Conservation (phyloP, 2,797 vertebrate genomes). For the Sebastes minor region DNA sequence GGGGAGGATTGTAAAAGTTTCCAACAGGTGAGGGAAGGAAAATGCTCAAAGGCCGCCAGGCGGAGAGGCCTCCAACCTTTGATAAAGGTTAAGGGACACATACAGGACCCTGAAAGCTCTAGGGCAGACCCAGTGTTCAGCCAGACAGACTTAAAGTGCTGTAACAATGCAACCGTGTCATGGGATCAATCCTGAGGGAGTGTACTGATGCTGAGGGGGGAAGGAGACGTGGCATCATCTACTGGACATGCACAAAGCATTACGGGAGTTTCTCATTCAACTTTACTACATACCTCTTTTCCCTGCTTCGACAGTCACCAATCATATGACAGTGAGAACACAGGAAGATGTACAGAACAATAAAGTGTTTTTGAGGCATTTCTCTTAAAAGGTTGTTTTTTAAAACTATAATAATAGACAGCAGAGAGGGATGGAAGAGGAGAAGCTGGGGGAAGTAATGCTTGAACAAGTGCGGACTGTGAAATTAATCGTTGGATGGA, state of each 20-base stretch:
- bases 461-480: conserved; percentile 72
- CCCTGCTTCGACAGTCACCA: conserved; percentile 97
- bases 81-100: conserved; percentile 49
- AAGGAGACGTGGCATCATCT: conserved; percentile 68
- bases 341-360: conserved; percentile 88
- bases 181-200: conserved; percentile 41
- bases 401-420: conserved; percentile 62
- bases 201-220: conserved; percentile 73
- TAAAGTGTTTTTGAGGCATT: conserved; percentile 85
- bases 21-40: conserved; percentile 35
- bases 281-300: conserved; percentile 99
- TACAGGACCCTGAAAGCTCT: conserved; percentile 58
- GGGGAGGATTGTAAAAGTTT: conserved; percentile 25
- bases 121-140: conserved; percentile 82
- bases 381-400: conserved; percentile 57
- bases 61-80: conserved; percentile 55
- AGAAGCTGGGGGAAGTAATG: conserved; percentile 73
- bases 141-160: conserved; percentile 79
- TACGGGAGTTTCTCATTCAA: conserved; percentile 83
- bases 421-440: conserved; percentile 74
- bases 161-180: conserved; percentile 79
- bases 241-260: conserved; percentile 94
- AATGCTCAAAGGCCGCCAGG: conserved; percentile 59
- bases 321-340: conserved; percentile 96
- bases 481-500: conserved; percentile 78